Percentiles rank a stretch among this genome's conserved stretches.
Evolutionary conservation across 2,113 vertebrate species (phyloP).

Genomic region (Poeciliopsis retropinna): DNA sequence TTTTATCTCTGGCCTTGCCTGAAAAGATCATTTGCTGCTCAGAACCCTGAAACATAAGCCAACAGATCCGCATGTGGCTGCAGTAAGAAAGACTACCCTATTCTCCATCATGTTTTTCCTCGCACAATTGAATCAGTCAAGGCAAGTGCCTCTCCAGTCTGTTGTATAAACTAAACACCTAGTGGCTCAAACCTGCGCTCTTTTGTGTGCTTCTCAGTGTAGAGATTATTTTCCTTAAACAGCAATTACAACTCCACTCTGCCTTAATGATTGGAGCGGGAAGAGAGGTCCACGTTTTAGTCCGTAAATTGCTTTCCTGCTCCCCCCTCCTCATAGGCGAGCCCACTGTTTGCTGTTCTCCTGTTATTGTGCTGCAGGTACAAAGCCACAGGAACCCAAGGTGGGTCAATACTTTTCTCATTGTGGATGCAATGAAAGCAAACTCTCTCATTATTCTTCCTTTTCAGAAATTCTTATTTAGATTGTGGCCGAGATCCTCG

Average conservation of each 20-base stretch:
- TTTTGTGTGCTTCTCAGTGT: slow-evolving; percentile 27
- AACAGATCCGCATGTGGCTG: slow-evolving; percentile 54
- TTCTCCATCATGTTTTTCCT: slow-evolving; percentile 3
- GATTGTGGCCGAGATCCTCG: slow-evolving; percentile 34
- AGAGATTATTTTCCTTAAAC: slow-evolving; percentile 62
- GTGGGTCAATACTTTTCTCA: slow-evolving; percentile 66
- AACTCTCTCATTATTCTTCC: slow-evolving; percentile 65
- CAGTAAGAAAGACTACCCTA: background rate
- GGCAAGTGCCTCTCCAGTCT: slow-evolving; percentile 39
- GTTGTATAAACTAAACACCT: slow-evolving; percentile 30
- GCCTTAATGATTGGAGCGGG: slow-evolving; percentile 51
- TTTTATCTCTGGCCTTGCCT: slow-evolving; percentile 62
- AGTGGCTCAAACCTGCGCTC: slow-evolving; percentile 29
- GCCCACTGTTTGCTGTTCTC: slow-evolving; percentile 36
- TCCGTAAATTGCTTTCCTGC: slow-evolving; percentile 60
- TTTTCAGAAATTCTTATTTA: slow-evolving; percentile 66
- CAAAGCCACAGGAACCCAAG: slow-evolving; percentile 53
- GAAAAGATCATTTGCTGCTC: slow-evolving; percentile 66
- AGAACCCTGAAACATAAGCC: slow-evolving; percentile 65
- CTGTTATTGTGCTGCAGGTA: slow-evolving; percentile 58
- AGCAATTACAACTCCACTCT: slow-evolving; percentile 61
- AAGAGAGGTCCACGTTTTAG: slow-evolving; percentile 40
- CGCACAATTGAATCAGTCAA: slow-evolving; percentile 22
- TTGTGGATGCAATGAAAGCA: slow-evolving; percentile 66
- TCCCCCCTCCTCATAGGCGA: slow-evolving; percentile 32